These are phyloP conservation scores for Rhodophaea formosa DNA, from an alignment of 2,888 invertebrate genomes.

Conservation along the genomic window DNA sequence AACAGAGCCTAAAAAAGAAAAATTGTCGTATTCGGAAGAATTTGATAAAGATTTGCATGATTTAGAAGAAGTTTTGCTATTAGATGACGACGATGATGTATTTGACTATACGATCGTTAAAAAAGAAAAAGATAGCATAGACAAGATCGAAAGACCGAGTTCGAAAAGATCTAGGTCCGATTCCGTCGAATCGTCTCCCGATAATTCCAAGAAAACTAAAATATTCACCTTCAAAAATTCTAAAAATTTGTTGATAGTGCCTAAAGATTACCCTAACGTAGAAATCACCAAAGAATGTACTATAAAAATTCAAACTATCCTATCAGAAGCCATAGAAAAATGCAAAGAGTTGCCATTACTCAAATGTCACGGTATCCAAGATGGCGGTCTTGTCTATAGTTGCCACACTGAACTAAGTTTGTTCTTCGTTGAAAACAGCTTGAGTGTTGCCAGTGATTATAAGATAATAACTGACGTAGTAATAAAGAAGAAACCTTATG, in stretches of 20 bases:
- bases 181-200: constrained; percentile 16
- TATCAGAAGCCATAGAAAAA: constrained; percentile 37
- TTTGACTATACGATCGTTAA: constrained; percentile 6
- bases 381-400: constrained; percentile 47
- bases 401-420: constrained; percentile 46
- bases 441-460: constrained; percentile 29
- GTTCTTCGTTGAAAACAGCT: constrained; percentile 33
- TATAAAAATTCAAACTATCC: constrained; percentile 33
- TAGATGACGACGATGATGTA: not conserved
- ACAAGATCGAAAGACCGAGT: not conserved
- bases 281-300: constrained; percentile 28
- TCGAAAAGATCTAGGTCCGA: constrained; percentile 23
- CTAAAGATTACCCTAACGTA: constrained; percentile 28
- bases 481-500: constrained; percentile 24
- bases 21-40: not conserved
- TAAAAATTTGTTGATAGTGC: constrained; percentile 31
- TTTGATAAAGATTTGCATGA: constrained; percentile 1
- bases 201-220: constrained; percentile 24
- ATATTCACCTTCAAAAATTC: not conserved
- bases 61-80: not conserved
- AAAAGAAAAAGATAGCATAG: not conserved
- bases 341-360: constrained; percentile 40
- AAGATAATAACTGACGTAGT: constrained; percentile 23
- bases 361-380: constrained; percentile 51
- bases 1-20: not conserved